A percentile compares a stretch with the other conserved stretches of the same genome.
Evolutionary conservation across 1,140 invertebrate genomes (phyloP).

Genomic region (Cryptotermes secundus): DNA sequence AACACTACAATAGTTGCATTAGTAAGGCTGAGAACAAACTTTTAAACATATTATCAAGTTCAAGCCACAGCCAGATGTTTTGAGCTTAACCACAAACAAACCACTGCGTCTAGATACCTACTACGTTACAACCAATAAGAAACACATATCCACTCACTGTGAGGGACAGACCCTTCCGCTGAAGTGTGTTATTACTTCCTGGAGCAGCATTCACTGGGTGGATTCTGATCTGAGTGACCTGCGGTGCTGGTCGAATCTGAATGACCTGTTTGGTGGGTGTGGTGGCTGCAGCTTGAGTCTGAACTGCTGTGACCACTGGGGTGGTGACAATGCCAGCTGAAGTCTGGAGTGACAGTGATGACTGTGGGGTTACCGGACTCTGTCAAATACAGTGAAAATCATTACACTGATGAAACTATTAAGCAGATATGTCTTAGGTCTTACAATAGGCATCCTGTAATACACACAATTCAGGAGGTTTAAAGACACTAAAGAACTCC

Average conservation of each 20-base stretch:
- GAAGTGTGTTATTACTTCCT: not conserved
- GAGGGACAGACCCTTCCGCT: slow-evolving; percentile 63
- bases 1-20: too few species aligned
- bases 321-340: not conserved
- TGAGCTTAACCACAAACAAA: not conserved
- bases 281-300: not conserved
- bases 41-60: too few species aligned
- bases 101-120: not conserved
- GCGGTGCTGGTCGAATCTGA: slow-evolving; percentile 48
- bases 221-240: slow-evolving; percentile 57
- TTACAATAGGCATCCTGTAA: too few species aligned
- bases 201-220: slow-evolving; percentile 46
- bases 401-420: too few species aligned
- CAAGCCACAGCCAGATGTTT: not conserved
- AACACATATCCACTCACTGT: slow-evolving; percentile 59
- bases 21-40: too few species aligned
- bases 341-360: not conserved
- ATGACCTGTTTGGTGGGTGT: slow-evolving; percentile 32
- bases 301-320: not conserved
- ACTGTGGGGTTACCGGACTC: slow-evolving; percentile 7
- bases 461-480: too few species aligned
- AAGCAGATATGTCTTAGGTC: too few species aligned
- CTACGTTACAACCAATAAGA: too few species aligned
- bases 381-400: not conserved
- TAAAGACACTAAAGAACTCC: too few species aligned